These are phyloP conservation scores for Cryptosula pallasiana DNA, from an alignment of 2,888 invertebrate species.

Conservation along the genomic window DNA sequence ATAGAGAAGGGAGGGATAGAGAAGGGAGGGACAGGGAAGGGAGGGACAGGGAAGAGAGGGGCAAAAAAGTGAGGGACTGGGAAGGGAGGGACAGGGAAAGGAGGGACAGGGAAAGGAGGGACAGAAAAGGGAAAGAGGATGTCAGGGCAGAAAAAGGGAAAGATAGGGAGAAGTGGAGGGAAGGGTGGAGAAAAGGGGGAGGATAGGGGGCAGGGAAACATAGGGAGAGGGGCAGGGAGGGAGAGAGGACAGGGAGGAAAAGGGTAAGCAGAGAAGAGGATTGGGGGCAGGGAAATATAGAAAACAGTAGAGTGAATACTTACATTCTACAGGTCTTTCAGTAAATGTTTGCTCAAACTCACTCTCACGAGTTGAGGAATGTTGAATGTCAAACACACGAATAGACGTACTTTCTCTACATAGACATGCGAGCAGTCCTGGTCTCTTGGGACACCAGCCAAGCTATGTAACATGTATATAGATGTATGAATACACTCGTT, in stretches of 20 bases:
- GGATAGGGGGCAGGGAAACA: not conserved
- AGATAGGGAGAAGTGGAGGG: not conserved
- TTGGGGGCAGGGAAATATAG: not conserved
- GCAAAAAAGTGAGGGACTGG: not conserved
- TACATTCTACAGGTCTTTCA: slow-evolving; percentile 15
- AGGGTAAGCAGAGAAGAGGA: not conserved
- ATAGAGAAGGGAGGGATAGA: too few species aligned
- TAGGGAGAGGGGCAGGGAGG: not conserved
- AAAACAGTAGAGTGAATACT: not conserved
- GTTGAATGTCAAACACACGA: slow-evolving; percentile 79
- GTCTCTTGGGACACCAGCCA: slow-evolving; percentile 81
- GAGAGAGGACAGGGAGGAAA: not conserved
- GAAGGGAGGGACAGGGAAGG: too few species aligned
- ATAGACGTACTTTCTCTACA: slow-evolving; percentile 72
- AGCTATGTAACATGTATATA: slow-evolving; percentile 60
- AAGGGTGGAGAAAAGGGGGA: too few species aligned
- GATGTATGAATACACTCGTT: too few species aligned
- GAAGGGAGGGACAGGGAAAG: too few species aligned
- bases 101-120: too few species aligned
- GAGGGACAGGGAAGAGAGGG: too few species aligned
- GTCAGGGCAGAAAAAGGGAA: not conserved
- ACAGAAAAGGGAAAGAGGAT: not conserved
- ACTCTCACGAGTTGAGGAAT: slow-evolving; percentile 58
- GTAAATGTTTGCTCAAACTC: slow-evolving; percentile 29
- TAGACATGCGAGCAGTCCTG: slow-evolving; percentile 73